phyloP scores from a whole-genome alignment of 2,888 invertebrate species.

The Theretra japonica region DNA sequence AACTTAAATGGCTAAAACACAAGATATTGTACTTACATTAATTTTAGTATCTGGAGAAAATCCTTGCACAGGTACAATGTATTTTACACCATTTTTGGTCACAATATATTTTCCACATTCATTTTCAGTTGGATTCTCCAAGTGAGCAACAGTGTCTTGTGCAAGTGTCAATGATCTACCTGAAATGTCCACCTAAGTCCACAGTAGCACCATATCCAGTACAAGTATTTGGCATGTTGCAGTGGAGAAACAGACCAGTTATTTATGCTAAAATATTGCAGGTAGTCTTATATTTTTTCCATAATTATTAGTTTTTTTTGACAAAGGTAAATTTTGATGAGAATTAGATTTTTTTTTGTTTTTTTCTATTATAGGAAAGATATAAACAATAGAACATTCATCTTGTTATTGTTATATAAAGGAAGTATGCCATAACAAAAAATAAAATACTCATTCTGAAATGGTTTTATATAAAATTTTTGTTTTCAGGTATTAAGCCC shows the following conservation, averaged over 20 bases:
- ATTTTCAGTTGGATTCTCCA: conserved; percentile 54
- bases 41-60: no score
- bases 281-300: conserved; percentile 45
- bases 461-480: neutral
- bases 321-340: no score
- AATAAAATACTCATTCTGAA: neutral
- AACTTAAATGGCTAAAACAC: neutral
- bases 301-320: neutral
- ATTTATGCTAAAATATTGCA: conserved; percentile 67
- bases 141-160: conserved; percentile 45
- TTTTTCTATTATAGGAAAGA: no score
- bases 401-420: no score
- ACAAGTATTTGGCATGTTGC: conserved; percentile 70
- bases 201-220: conserved; percentile 64
- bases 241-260: conserved; percentile 66
- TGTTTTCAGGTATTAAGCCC: conserved; percentile 53
- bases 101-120: neutral
- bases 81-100: neutral
- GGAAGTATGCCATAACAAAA: no score
- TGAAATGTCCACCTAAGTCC: conserved; percentile 53
- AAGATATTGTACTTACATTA: no score
- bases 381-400: no score
- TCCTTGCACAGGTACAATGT: no score
- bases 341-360: no score
- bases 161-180: conserved; percentile 59